Percentiles rank a stretch among this genome's conserved stretches.
These are phyloP conservation scores for Mirounga angustirostris DNA, from an alignment of 2,113 vertebrate genomes.

Conservation along the genomic window DNA sequence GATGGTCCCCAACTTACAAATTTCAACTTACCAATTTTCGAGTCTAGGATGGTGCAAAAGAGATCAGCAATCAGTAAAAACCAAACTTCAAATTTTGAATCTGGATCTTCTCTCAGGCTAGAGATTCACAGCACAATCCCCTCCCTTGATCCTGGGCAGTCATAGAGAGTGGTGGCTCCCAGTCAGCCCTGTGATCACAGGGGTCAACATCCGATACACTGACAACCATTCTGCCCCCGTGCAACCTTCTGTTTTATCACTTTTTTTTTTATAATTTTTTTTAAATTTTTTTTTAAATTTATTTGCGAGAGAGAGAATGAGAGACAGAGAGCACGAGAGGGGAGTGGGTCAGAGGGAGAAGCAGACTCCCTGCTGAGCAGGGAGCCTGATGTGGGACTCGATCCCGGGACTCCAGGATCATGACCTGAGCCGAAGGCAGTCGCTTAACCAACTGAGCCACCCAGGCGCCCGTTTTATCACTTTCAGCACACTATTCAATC, in stretches of 20 bases:
- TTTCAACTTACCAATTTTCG: background rate
- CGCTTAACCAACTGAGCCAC: no score
- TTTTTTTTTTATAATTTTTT: background rate
- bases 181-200: background rate
- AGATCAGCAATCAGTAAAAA: background rate
- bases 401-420: no score
- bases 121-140: background rate
- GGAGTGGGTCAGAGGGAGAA: no score
- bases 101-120: background rate
- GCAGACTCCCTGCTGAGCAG: no score
- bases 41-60: background rate
- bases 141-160: background rate
- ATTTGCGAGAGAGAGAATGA: no score
- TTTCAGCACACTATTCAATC: background rate
- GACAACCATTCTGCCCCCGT: background rate
- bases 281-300: no score
- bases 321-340: no score
- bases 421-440: no score
- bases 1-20: background rate
- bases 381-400: no score
- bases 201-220: background rate
- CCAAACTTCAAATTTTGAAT: background rate
- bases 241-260: background rate
- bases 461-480: background rate
- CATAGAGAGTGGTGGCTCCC: background rate